These are phyloP conservation scores for Scalopus aquaticus DNA, from an alignment of 2,113 vertebrate species.

Conservation along the genomic window DNA sequence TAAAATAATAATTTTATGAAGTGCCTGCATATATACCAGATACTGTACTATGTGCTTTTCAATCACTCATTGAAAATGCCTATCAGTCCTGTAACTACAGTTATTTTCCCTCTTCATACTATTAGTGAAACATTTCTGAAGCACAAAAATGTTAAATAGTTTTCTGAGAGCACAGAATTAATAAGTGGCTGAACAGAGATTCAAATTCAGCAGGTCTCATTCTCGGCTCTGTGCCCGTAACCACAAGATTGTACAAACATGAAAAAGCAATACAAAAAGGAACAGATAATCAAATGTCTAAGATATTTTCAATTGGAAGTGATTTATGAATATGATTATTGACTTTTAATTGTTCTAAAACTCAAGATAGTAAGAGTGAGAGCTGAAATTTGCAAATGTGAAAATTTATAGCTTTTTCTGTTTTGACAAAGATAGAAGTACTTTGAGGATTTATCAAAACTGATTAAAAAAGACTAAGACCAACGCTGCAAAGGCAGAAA, in stretches of 20 bases:
- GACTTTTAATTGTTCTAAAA: background rate
- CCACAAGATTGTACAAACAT: background rate
- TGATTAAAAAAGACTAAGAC: background rate
- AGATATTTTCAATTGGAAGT: background rate
- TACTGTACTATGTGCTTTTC: background rate
- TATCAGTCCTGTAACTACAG: background rate
- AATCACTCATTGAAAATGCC: background rate
- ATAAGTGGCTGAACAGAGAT: background rate
- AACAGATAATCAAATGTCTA: background rate
- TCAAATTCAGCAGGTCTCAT: background rate
- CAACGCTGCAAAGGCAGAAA: background rate
- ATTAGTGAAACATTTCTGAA: background rate
- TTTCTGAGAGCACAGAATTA: background rate
- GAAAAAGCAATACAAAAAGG: background rate
- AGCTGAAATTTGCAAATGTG: background rate
- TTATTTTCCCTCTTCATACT: background rate
- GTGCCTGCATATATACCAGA: background rate
- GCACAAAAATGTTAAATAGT: background rate
- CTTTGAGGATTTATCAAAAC: background rate
- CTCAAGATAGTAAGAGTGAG: background rate
- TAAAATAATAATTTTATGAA: constrained; percentile 28
- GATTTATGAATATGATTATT: background rate
- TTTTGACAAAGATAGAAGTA: background rate
- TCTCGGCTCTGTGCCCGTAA: background rate
- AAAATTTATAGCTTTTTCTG: background rate